Evolutionary conservation across 2,888 invertebrate genomes (phyloP).

Genomic region (Hirudinaria manillensis): DNA sequence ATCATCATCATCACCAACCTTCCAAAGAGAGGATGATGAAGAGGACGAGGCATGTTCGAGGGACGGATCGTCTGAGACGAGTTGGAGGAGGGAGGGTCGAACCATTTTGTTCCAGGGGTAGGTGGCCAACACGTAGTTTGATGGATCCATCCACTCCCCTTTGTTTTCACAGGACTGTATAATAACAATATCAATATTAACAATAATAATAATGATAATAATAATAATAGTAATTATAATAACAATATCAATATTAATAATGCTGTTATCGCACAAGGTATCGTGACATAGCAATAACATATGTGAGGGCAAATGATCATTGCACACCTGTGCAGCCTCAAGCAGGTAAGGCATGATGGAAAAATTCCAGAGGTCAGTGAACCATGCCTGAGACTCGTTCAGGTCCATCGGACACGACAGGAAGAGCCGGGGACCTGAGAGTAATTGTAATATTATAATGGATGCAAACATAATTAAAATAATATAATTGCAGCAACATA

Average conservation of each 20-base stretch:
- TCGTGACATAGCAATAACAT: not conserved
- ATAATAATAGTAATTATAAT: not conserved
- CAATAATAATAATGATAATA: not conserved
- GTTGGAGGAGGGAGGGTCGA: not conserved
- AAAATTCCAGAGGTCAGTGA: constrained; percentile 96
- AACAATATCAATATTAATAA: too few species aligned
- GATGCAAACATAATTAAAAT: too few species aligned
- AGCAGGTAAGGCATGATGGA: constrained; percentile 89
- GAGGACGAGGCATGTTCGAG: not conserved
- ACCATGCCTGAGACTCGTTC: constrained; percentile 78
- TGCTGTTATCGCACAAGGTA: too few species aligned
- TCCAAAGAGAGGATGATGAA: constrained; percentile 3
- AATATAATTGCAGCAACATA: too few species aligned
- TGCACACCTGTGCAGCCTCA: constrained; percentile 87
- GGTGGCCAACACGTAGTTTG: not conserved
- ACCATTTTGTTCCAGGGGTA: constrained; percentile 16
- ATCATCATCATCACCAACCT: not conserved
- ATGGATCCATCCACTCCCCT: constrained; percentile 14
- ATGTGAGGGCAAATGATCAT: not conserved
- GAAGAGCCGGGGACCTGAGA: constrained; percentile 65
- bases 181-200: not conserved
- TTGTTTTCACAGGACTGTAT: not conserved
- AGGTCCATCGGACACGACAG: constrained; percentile 67
- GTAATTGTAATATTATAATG: not conserved
- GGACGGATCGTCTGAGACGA: not conserved